Evolutionary conservation across 2,797 vertebrate genomes (phyloP), one percentile per base, ranked within the genome.

Genomic region (Aldrovandia affinis): DNA sequence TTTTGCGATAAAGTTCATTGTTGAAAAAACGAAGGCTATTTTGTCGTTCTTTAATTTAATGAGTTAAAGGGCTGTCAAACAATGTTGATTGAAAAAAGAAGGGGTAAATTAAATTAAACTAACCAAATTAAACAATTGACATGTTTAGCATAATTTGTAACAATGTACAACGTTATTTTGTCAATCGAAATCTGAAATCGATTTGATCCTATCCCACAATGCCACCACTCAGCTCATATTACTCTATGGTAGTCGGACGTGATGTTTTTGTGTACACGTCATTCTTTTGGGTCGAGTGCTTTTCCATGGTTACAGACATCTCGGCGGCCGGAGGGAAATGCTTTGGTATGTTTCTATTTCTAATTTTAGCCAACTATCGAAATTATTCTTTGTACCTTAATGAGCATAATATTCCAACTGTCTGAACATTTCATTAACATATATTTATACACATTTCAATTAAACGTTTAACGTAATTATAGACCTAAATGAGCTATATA

Each of bases 151-250:
- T 9, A 65, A 65, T 65, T 65, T 65, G 28, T n/a, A n/a, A 65
- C 59, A 30, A 65, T 30, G 63, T 12, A 33, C 12, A 33, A 12
- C 30, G 28, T 65, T 14, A 12, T 1, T 39, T 8, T 36, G 18
- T 39, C 68, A 18, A 39, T 39, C 15, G 15, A 14, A 70, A 42
- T 3, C 33, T 39, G 14, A 36, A 70, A 22, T 77, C 39, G 44
- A 25, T 80, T 63, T 25, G n/a, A 30, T n/a, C 5, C 30, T 84
- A 81, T 84, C 83, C 83, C 83, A 84, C 78, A 84, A 55, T 80
- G 14, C 83, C 77, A n/a, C 6, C 0, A 0, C 10, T 39, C 22
- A 7, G 47, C 47, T 80, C 30, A 7, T 57, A 30, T 12, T 22
- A 81, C 63, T 85, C 79, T 75, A 81, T 75, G 83, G 79, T 81